A percentile compares a stretch with the other conserved stretches of the same genome.
phyloP scores from a whole-genome alignment of 2,113 vertebrate species.

The Eulemur rufifrons region DNA sequence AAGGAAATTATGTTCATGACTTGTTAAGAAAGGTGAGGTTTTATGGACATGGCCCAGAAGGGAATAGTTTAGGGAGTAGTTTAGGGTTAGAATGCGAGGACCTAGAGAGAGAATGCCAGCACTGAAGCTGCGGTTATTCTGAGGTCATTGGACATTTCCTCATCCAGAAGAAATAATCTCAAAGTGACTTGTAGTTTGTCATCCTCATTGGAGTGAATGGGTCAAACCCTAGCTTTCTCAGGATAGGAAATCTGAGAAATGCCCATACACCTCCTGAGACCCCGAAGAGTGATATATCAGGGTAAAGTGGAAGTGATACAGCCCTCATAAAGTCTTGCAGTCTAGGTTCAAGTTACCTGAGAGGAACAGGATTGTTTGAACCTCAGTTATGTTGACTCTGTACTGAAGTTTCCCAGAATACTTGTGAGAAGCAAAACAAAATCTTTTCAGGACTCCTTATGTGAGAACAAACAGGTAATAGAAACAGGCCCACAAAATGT shows the following conservation, averaged over 20 bases:
- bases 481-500: not conserved
- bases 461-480: not conserved
- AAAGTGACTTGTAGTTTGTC: fast-evolving
- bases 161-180: not conserved
- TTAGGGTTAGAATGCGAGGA: not conserved
- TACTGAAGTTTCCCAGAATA: not conserved
- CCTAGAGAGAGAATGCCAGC: not conserved
- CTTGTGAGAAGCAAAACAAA: not conserved
- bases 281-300: not conserved
- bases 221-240: not conserved
- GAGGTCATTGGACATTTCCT: not conserved
- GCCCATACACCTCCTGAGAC: not conserved
- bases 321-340: too few relatives aligned
- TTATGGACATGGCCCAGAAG: not conserved
- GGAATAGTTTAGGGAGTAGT: too few relatives aligned
- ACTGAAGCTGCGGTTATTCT: not conserved
- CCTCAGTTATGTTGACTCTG: not conserved
- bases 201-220: not conserved
- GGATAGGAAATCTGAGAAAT: not conserved
- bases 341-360: not conserved
- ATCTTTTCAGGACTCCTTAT: not conserved
- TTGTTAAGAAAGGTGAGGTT: not conserved
- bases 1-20: fast-evolving
- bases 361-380: not conserved
- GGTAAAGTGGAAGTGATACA: fast-evolving